These are phyloP conservation scores for Sesamia inferens DNA, from an alignment of 2,888 invertebrate genomes.

Conservation along the genomic window DNA sequence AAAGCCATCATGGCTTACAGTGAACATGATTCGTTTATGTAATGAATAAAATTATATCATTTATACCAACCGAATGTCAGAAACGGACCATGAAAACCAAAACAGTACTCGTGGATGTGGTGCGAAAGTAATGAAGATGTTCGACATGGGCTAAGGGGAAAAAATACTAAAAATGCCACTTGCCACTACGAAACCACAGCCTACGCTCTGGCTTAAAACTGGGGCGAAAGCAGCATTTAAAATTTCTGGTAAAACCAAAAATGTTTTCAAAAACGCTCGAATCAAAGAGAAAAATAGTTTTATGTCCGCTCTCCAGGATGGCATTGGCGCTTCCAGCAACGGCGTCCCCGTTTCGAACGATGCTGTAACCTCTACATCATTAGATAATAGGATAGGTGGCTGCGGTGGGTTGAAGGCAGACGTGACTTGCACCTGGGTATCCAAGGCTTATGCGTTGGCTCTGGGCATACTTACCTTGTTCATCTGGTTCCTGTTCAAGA, in stretches of 20 bases:
- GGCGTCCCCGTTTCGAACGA: background rate
- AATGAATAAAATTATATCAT: background rate
- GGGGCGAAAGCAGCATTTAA: background rate
- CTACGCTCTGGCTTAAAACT: background rate
- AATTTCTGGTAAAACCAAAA: background rate
- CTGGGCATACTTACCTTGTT: constrained; percentile 25
- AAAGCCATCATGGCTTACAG: background rate
- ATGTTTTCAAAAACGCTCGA: background rate
- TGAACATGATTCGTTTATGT: background rate
- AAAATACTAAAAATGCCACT: constrained; percentile 22
- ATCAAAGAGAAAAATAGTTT: background rate
- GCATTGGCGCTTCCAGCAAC: background rate
- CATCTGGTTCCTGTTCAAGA: constrained; percentile 24
- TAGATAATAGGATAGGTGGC: background rate
- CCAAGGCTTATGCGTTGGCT: background rate
- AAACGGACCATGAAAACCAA: background rate
- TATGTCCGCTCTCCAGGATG: background rate
- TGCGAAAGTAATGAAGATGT: background rate
- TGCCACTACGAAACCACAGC: background rate
- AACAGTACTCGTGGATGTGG: background rate
- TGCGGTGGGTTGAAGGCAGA: background rate
- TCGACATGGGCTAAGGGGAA: constrained; percentile 5
- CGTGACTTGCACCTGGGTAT: too few relatives aligned
- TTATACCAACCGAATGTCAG: background rate
- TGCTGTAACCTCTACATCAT: background rate